Conservation (phyloP, 2,888 invertebrate genomes). For the Yponomeuta sedellus region DNA sequence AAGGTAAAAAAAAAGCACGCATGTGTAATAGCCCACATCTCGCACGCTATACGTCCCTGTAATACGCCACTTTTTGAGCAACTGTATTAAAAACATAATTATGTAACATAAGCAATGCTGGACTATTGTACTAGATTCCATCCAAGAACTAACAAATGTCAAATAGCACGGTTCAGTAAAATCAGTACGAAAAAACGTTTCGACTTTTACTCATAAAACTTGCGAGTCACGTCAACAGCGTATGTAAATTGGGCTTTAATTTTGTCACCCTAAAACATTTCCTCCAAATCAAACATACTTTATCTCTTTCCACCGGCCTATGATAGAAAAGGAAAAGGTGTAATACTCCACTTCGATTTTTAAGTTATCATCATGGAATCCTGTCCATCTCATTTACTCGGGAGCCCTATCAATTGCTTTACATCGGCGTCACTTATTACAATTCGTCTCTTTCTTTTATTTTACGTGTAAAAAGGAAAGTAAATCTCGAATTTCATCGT, state of each 20-base stretch:
- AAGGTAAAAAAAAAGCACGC: no score
- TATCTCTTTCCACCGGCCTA: neutral
- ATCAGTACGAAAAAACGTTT: conserved; percentile 18
- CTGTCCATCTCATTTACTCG: neutral
- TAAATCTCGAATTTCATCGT: neutral
- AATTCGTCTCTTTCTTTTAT: neutral
- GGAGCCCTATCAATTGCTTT: neutral
- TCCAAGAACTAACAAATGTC: neutral
- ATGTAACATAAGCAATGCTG: neutral
- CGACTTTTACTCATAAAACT: conserved; percentile 20
- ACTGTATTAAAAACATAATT: no score
- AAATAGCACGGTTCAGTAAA: no score
- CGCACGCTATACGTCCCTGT: no score
- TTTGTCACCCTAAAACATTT: neutral
- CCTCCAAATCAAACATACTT: neutral
- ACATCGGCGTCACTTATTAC: neutral
- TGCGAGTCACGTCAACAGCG: conserved; percentile 33
- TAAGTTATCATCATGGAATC: neutral
- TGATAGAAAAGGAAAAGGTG: neutral
- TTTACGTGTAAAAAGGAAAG: neutral
- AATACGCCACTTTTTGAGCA: no score
- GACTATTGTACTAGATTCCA: neutral
- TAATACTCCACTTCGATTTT: neutral
- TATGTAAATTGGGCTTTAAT: conserved; percentile 36
- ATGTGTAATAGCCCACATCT: no score